These are phyloP conservation scores for Alectoris magna DNA, from an alignment of 2,797 vertebrate genomes.

Conservation along the genomic window DNA sequence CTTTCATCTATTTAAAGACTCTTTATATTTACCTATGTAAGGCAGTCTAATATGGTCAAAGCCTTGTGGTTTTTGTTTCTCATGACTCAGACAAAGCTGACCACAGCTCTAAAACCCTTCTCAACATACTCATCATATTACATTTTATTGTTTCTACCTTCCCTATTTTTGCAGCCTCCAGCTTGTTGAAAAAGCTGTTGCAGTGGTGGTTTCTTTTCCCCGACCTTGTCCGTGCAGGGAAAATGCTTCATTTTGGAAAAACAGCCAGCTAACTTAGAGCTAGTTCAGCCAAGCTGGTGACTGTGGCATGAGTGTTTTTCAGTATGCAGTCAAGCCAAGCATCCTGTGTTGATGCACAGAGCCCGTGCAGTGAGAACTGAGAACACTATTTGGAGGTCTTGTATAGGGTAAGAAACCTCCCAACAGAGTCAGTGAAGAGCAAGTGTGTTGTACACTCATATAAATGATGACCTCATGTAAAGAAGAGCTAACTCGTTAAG, in stretches of 20 bases:
- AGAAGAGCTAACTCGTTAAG: not conserved
- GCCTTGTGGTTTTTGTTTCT: slow-evolving; percentile 7
- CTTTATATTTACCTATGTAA: slow-evolving; percentile 41
- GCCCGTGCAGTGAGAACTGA: not conserved
- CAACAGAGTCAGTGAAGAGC: not conserved
- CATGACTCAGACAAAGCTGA: slow-evolving; percentile 44
- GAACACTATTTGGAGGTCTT: not conserved
- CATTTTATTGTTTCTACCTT: slow-evolving; percentile 1
- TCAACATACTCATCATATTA: not conserved
- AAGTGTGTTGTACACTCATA: not conserved
- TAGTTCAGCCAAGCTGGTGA: not conserved
- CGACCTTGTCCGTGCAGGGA: not conserved
- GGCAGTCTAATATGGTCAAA: slow-evolving; percentile 28
- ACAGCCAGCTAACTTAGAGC: not conserved
- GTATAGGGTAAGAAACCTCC: not conserved
- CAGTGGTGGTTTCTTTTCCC: not conserved
- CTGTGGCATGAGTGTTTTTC: not conserved
- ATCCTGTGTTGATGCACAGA: not conserved
- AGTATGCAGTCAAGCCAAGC: not conserved
- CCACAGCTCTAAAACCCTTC: slow-evolving; percentile 8
- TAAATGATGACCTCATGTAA: not conserved
- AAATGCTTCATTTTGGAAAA: not conserved
- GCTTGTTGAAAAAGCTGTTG: not conserved
- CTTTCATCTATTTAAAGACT: slow-evolving; percentile 58
- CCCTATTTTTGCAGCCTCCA: slow-evolving; percentile 13